Evolutionary conservation across 2,797 vertebrate species (phyloP).

Genomic region (Megalops cyprinoides): DNA sequence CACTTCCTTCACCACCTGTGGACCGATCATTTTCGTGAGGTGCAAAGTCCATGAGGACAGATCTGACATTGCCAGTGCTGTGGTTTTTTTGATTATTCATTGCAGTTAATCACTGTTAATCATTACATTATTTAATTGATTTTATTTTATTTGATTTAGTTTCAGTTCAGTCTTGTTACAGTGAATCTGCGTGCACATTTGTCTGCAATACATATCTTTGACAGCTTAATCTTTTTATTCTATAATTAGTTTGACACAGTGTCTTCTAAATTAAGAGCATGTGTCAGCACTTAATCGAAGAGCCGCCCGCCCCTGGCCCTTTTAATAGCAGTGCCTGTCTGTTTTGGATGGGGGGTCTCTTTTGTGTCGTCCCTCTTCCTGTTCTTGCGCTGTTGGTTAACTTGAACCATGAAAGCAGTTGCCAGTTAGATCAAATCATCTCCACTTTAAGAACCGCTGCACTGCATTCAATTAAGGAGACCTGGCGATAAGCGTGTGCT

Average conservation of each 20-base stretch:
- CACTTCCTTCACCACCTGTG: too few relatives aligned
- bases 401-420: not conserved
- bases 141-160: not conserved
- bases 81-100: too few relatives aligned
- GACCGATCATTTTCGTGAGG: too few relatives aligned
- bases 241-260: slow-evolving; percentile 34
- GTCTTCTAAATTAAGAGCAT: slow-evolving; percentile 54
- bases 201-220: too few relatives aligned
- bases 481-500: too few relatives aligned
- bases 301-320: slow-evolving; percentile 19
- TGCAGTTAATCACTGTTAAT: too few relatives aligned
- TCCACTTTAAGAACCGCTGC: not conserved
- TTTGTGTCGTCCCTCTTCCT: slow-evolving; percentile 37
- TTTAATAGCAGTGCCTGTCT: slow-evolving; percentile 3
- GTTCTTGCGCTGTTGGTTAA: slow-evolving; percentile 42
- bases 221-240: too few relatives aligned
- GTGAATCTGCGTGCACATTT: not conserved
- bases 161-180: not conserved
- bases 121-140: too few relatives aligned
- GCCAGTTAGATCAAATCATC: too few relatives aligned
- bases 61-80: too few relatives aligned
- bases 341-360: not conserved
- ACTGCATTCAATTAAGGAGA: slow-evolving; percentile 61
- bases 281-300: slow-evolving; percentile 50
- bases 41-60: too few relatives aligned